Percentiles rank a stretch among this genome's conserved stretches.
These are phyloP conservation scores for Eupithecia subumbrata DNA, from an alignment of 2,888 invertebrate species.

Conservation along the genomic window DNA sequence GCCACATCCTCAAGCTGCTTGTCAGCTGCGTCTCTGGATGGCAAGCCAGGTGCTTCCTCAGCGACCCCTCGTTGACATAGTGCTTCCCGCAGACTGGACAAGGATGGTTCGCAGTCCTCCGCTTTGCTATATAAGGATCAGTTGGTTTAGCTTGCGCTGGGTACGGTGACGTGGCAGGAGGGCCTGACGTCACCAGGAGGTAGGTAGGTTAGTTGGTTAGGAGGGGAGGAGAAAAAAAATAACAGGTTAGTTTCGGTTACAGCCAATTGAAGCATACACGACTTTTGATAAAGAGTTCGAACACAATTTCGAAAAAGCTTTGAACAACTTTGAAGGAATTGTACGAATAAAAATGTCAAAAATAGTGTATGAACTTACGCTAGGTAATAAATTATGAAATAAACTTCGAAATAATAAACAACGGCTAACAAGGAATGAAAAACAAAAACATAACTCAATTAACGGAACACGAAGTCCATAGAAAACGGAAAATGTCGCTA, in stretches of 20 bases:
- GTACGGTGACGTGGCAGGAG: conserved; percentile 86
- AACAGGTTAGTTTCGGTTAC: conserved; percentile 65
- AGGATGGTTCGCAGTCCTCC: conserved; percentile 96
- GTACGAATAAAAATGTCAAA: conserved; percentile 35
- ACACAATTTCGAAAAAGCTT: neutral
- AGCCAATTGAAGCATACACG: conserved; percentile 43
- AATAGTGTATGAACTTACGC: conserved; percentile 50
- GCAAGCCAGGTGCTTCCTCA: conserved; percentile 96
- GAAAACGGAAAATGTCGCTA: conserved; percentile 75
- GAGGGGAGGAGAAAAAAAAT: conserved; percentile 61
- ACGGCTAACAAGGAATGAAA: conserved; percentile 35
- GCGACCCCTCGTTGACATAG: conserved; percentile 96
- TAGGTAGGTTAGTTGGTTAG: conserved; percentile 79
- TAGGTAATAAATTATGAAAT: conserved; percentile 32
- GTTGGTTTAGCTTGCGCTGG: conserved; percentile 84
- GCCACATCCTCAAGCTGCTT: conserved; percentile 96
- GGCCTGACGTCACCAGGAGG: conserved; percentile 82
- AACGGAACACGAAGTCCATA: conserved; percentile 64
- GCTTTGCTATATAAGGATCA: conserved; percentile 95
- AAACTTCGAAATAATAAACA: conserved; percentile 33
- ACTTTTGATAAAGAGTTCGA: conserved; percentile 44
- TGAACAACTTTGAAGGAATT: neutral
- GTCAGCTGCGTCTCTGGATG: conserved; percentile 96
- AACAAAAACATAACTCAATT: conserved; percentile 63
- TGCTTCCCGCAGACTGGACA: conserved; percentile 98